phyloP scores from a whole-genome alignment of 2,888 invertebrate species.

The Drosophila colorata region DNA sequence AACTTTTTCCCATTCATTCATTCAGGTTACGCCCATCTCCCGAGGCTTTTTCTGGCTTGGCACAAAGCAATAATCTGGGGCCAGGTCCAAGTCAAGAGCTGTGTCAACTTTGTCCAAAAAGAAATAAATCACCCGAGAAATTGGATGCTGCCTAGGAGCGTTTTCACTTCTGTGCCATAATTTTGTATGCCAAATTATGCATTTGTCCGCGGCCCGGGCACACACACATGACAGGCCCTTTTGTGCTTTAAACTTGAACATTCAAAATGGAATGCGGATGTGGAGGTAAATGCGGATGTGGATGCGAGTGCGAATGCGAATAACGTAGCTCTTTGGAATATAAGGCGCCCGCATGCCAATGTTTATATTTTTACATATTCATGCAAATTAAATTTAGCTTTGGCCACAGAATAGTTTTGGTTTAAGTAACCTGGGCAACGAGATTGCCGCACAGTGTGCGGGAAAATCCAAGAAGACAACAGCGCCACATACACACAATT shows the following conservation, averaged over 20 bases:
- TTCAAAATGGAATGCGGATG: slow-evolving; percentile 14
- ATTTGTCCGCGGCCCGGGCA: slow-evolving; percentile 48
- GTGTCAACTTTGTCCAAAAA: slow-evolving; percentile 70
- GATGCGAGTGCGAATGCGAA: slow-evolving; percentile 1
- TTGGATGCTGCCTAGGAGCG: slow-evolving; percentile 30
- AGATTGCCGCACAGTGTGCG: slow-evolving; percentile 4
- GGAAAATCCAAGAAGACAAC: slow-evolving; percentile 3
- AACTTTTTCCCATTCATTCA: slow-evolving; percentile 45
- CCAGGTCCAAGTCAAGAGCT: slow-evolving; percentile 63
- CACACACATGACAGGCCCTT: slow-evolving; percentile 29
- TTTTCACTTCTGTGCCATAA: slow-evolving; percentile 34
- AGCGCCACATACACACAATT: slow-evolving; percentile 9
- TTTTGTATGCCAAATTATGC: slow-evolving; percentile 69
- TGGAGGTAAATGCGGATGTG: slow-evolving; percentile 4
- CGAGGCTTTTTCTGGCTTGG: slow-evolving; percentile 10
- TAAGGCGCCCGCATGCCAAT: slow-evolving; percentile 3
- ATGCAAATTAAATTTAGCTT: slow-evolving; percentile 35
- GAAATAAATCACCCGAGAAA: slow-evolving; percentile 72
- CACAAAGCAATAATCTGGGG: slow-evolving; percentile 57
- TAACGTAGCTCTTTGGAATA: neutral
- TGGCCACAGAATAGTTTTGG: slow-evolving; percentile 43
- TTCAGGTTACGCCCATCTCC: slow-evolving; percentile 21
- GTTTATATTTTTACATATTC: slow-evolving; percentile 21
- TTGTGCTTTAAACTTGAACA: slow-evolving; percentile 37
- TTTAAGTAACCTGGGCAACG: neutral